Base-by-base conservation (phyloP, 2,888 invertebrate species). In the Dynastes tityus region DNA sequence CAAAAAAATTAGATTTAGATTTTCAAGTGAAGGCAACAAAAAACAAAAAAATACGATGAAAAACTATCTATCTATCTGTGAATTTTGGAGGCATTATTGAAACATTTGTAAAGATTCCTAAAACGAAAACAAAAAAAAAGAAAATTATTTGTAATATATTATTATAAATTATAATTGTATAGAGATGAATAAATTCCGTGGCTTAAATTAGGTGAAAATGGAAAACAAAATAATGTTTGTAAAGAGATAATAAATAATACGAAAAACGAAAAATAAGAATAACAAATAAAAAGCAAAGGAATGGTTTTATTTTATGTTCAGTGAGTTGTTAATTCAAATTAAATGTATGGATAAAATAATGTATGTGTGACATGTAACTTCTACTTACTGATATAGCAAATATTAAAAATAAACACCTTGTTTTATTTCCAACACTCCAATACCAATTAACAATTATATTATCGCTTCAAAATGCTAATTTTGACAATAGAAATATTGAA, bases 331-430 rank as follows among this genome's bases (percentile, higher is more conserved):
- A 40, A 78, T 74, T 55, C 22, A 11, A 51, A 76, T 78, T 79
- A 79, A 77, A 65, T 77, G 79, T 79, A 79, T 79, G 79, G 68
- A 79, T 76, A 77, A 51, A 68, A 61, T 45, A 45, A 81, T 84
- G 85, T 83, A 83, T 85, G 84, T 84, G 84, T 83, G 84, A 82
- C 82, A 82, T 84, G 85, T 85, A 84, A 82, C 83, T 77, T 79
- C 84, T 85, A 84, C 82, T 84, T 84, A 84, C 83, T 84, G 84
- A 83, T 84, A 84, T 83, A 84, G 84, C 84, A 84, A 84, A 84
- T 82, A 82, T 82, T 82, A 79, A 84, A 84, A 84, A 83, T 79
- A 78, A 63, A 51, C 11, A 40, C 53, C 27, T 77, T 49, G 45
- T 79, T 79, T 79, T 73, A 79, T 79, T 79, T 71, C 55, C 3